Evolutionary conservation across 2,888 invertebrate species (phyloP), one percentile per base, ranked within the genome.

Genomic region (Tortricodes alternella): DNA sequence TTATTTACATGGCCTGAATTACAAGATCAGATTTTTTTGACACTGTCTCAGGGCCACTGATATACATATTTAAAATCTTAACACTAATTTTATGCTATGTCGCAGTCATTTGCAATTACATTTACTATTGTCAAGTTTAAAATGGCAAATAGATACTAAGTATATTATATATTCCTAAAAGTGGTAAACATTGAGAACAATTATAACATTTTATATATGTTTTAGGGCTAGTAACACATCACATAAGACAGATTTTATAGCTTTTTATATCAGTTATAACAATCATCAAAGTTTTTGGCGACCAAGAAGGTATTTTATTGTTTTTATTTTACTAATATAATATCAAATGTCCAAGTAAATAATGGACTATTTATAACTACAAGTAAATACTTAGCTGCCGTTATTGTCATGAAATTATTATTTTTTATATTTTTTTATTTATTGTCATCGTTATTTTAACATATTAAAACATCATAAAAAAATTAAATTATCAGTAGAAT

Each of bases 81-180:
- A 32, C 19, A 29, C 16, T 35, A 34, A 11, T 27, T 38, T 32
- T 38, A 46, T 32, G 24, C 41, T 49, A 58, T 6, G 2, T 46
- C 19, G 58, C 60, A 60, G 60, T 60, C 60, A 57, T 41, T 53
- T 46, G 39, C 32, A 38, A 35, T 15, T 58, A 58, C 34, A 51
- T 27, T 51, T 58, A 55, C 34, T 43, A 55, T 52, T 52, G 53
- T 59, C 53, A 53, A 46, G 37, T 53, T 29, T 52, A 48, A 24
- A 24, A 53, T 46, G 50, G 11, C 32, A 29, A 37, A 37, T 32
- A 44, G 9, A 43, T 29, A 23, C 23, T 57, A 41, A 23, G n/a
- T n/a, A 15, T 53, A 41, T 19, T 37, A 16, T 15, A 48, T 44
- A 18, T 51, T 13, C 24, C 32, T 51, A 46, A 37, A 49, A 38